Evolutionary conservation across 2,797 vertebrate species (phyloP).

Genomic region (Chelidonichthys spinosus): DNA sequence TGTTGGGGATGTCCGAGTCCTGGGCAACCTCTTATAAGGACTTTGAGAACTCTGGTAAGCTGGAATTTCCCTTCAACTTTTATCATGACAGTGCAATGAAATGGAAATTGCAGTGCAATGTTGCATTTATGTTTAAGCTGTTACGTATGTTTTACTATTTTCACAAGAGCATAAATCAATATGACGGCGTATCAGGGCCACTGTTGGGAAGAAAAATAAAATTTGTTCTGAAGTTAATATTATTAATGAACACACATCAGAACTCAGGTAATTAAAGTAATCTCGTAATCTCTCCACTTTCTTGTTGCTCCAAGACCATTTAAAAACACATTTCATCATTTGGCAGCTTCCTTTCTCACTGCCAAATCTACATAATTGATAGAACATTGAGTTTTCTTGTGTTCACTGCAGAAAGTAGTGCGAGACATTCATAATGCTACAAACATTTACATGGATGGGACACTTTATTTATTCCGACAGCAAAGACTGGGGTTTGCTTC

Average conservation of each 20-base stretch:
- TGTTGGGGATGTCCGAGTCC: slow-evolving; percentile 94
- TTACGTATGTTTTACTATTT: not conserved
- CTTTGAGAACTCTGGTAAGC: slow-evolving; percentile 96
- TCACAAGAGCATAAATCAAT: not conserved
- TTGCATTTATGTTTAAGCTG: not conserved
- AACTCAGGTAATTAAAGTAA: slow-evolving; percentile 1
- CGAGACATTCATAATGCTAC: not conserved
- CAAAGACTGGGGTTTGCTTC: not conserved
- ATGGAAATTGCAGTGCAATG: not conserved
- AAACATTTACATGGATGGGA: not conserved
- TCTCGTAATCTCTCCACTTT: slow-evolving; percentile 7
- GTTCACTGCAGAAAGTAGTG: not conserved
- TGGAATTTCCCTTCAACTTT: not conserved
- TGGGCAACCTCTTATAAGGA: slow-evolving; percentile 98
- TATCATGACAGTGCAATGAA: not conserved
- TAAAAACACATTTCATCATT: slow-evolving; percentile 9
- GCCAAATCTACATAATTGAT: slow-evolving; percentile 9
- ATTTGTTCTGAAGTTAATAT: not conserved
- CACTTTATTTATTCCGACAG: not conserved
- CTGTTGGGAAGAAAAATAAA: too few relatives aligned
- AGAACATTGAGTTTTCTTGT: not conserved
- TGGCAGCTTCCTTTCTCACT: not conserved
- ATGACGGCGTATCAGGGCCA: too few relatives aligned
- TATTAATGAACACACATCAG: not conserved
- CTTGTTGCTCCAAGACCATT: not conserved